These are phyloP conservation scores for Erannis defoliaria DNA, from an alignment of 2,888 invertebrate species.

Conservation along the genomic window DNA sequence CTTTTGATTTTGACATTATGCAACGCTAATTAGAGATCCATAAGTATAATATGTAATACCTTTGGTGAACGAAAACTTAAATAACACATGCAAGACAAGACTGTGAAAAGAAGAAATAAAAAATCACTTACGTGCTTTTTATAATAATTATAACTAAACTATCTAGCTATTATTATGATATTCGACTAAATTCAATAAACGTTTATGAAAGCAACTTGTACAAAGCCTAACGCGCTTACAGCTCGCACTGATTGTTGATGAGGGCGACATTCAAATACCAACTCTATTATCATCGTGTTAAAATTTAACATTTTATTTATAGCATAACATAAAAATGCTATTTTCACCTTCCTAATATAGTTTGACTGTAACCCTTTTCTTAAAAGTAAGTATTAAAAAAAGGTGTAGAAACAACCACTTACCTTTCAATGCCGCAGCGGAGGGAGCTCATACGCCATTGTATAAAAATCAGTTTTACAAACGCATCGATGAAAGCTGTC, in stretches of 20 bases:
- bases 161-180: constrained; percentile 30
- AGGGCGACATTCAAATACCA: constrained; percentile 14
- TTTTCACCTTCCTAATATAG: background rate
- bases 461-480: no score
- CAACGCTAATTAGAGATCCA: no score
- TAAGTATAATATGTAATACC: background rate
- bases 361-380: constrained; percentile 8
- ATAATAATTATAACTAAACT: constrained; percentile 14
- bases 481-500: no score
- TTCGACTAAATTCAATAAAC: constrained; percentile 23
- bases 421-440: background rate
- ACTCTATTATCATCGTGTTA: background rate
- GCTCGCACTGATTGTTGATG: constrained; percentile 1
- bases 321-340: no score
- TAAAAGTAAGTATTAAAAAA: background rate
- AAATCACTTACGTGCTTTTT: constrained; percentile 31
- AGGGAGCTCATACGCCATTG: background rate
- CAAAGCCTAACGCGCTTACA: constrained; percentile 2
- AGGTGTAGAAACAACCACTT: background rate
- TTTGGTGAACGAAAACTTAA: background rate
- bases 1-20: no score
- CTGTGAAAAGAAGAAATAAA: constrained; percentile 4
- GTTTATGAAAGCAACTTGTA: constrained; percentile 15
- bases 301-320: background rate
- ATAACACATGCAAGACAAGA: background rate